Conservation (phyloP, 1,140 invertebrate genomes). For the Conopomorpha cramerella region DNA sequence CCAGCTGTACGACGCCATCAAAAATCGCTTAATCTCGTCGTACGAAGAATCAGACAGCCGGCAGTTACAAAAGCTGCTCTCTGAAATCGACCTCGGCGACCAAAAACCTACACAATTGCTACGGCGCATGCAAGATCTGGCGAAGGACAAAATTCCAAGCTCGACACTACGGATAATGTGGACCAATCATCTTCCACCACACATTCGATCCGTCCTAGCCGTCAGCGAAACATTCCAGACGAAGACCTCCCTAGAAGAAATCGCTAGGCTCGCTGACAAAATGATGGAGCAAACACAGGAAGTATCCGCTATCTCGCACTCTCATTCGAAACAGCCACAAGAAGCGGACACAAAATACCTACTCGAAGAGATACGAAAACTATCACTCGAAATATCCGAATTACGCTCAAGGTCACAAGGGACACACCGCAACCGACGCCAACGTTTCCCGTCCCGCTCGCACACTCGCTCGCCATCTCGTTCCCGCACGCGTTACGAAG, state of each 20-base stretch:
- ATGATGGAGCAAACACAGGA: slow-evolving; percentile 12
- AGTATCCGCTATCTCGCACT: slow-evolving; percentile 2
- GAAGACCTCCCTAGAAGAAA: slow-evolving; percentile 6
- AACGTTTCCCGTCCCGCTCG: too few species aligned
- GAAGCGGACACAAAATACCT: not conserved
- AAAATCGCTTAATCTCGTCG: slow-evolving; percentile 5
- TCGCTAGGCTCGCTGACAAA: slow-evolving; percentile 12
- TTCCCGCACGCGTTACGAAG: too few species aligned
- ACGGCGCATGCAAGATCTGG: slow-evolving; percentile 10
- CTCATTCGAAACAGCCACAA: too few species aligned
- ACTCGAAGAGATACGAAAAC: not conserved
- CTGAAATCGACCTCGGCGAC: slow-evolving; percentile 16
- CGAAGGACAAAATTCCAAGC: slow-evolving; percentile 4
- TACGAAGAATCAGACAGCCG: slow-evolving; percentile 14
- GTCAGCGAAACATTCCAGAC: not conserved
- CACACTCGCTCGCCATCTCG: too few species aligned
- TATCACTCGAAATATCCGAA: not conserved
- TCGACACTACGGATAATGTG: slow-evolving; percentile 8
- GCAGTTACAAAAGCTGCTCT: slow-evolving; percentile 16
- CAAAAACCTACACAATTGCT: slow-evolving; percentile 18
- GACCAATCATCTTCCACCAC: slow-evolving; percentile 4
- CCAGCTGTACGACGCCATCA: too few species aligned
- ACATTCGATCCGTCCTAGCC: slow-evolving; percentile 3
- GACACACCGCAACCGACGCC: not conserved
- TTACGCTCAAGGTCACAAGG: not conserved